Conservation (phyloP, 2,888 invertebrate species). For the Nudaria mundana region DNA sequence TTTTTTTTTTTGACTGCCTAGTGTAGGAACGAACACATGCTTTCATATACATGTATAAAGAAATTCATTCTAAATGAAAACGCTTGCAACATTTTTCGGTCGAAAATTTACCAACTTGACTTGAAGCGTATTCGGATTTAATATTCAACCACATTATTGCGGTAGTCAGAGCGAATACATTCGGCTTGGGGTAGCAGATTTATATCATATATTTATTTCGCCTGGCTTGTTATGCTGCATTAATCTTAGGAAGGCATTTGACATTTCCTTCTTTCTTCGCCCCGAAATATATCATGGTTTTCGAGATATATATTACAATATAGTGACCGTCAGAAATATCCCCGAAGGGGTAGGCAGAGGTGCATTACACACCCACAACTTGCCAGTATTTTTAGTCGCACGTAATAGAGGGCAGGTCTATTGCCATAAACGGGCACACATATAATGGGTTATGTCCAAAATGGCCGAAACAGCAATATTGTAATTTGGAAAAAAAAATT, state of each 20-base stretch:
- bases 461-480: no score
- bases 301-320: slow-evolving; percentile 20
- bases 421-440: no score
- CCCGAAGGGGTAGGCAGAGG: no score
- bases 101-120: slow-evolving; percentile 12
- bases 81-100: slow-evolving; percentile 9
- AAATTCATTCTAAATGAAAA: slow-evolving; percentile 1
- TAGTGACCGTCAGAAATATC: slow-evolving; percentile 21
- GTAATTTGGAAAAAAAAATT: no score
- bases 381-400: no score
- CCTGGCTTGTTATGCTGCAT: slow-evolving; percentile 48
- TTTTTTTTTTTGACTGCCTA: no score
- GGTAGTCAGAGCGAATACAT: slow-evolving; percentile 28
- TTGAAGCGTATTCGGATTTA: slow-evolving; percentile 31
- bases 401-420: no score
- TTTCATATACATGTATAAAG: no score
- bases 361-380: no score
- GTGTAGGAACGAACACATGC: no score
- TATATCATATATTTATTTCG: slow-evolving; percentile 50
- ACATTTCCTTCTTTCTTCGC: slow-evolving; percentile 39
- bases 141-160: slow-evolving; percentile 33
- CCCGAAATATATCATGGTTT: slow-evolving; percentile 33
- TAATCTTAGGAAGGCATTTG: slow-evolving; percentile 53
- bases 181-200: slow-evolving; percentile 34
- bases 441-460: no score